These are phyloP conservation scores for Gallinago stenura DNA, from an alignment of 2,797 vertebrate genomes.

Conservation along the genomic window DNA sequence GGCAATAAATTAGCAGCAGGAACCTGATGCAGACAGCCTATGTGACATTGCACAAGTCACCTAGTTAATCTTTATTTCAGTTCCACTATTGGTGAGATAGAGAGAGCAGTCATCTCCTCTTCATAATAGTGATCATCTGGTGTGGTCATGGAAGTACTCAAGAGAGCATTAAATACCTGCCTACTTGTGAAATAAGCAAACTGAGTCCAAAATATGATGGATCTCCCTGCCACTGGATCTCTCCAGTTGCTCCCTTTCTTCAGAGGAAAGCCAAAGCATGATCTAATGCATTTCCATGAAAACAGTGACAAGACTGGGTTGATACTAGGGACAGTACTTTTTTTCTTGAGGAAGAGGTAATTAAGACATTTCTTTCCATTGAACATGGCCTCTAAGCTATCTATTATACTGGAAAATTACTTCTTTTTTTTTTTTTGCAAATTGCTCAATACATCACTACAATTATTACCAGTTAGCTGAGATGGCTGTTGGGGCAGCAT, in stretches of 20 bases:
- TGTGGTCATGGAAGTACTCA: fast-evolving
- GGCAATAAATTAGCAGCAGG: background rate
- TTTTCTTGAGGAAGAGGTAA: background rate
- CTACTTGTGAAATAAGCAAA: background rate
- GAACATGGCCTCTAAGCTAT: background rate
- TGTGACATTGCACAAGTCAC: background rate
- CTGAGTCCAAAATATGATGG: background rate
- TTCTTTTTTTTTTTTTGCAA: background rate
- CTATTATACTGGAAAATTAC: background rate
- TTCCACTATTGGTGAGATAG: background rate
- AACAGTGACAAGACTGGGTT: background rate
- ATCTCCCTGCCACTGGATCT: background rate
- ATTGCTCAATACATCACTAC: background rate
- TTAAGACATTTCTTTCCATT: background rate
- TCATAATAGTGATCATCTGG: background rate
- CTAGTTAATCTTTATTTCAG: background rate
- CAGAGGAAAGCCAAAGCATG: background rate
- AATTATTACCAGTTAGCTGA: background rate
- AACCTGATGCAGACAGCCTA: background rate
- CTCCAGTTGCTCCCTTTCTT: background rate
- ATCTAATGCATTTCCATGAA: background rate
- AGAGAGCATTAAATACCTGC: background rate
- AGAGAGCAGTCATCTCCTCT: background rate
- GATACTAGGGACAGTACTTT: background rate
- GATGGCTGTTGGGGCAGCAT: background rate